A percentile compares a stretch with the other conserved stretches of the same genome.
These are phyloP conservation scores for Perodicticus potto DNA, from an alignment of 2,797 vertebrate genomes.

Conservation along the genomic window DNA sequence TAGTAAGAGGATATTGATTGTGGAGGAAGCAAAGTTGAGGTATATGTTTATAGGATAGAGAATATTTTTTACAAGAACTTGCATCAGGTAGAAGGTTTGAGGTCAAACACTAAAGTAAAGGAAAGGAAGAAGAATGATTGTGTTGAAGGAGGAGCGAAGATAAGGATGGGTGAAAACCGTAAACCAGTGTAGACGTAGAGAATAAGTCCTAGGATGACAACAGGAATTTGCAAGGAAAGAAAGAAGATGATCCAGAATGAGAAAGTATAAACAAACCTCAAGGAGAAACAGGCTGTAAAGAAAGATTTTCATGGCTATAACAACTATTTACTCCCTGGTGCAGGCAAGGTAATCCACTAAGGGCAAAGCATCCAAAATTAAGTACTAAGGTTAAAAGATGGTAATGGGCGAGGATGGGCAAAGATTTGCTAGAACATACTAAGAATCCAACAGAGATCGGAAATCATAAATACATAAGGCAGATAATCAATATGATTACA, in stretches of 20 bases:
- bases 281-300: neutral
- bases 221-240: constrained; percentile 12
- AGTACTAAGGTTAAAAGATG: neutral
- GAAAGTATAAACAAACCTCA: constrained; percentile 20
- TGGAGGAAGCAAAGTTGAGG: neutral
- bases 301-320: neutral
- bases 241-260: neutral
- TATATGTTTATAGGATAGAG: neutral
- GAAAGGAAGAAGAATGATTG: neutral
- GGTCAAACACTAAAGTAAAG: neutral
- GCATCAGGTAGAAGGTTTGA: neutral
- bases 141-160: neutral
- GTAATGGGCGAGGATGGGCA: neutral
- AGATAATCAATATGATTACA: neutral
- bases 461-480: neutral
- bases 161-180: neutral
- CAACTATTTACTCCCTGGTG: neutral
- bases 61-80: constrained; percentile 7
- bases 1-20: neutral
- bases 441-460: neutral
- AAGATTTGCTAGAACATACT: neutral
- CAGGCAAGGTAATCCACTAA: constrained; percentile 18
- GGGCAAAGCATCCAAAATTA: neutral
- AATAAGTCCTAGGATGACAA: neutral
- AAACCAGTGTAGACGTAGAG: neutral